Evolutionary conservation across 1,140 invertebrate genomes (phyloP), one percentile per base, ranked within the genome.

Genomic region (Drosophila erecta): DNA sequence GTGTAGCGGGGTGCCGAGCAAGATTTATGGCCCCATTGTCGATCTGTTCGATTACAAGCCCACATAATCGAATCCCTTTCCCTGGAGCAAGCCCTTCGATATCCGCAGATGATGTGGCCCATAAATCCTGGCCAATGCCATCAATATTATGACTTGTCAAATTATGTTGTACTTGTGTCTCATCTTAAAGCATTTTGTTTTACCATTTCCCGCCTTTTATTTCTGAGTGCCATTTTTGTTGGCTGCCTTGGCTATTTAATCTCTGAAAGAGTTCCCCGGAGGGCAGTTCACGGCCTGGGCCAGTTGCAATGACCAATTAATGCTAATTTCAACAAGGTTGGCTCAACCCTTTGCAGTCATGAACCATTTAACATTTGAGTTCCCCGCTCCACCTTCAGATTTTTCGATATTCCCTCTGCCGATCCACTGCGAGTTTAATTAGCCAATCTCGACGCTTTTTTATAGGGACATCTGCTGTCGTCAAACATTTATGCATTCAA

Each of bases 131-230:
- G 62, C 43, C 46, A 40, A 75, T 60, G 64, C 61, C 79, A 90
- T 87, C 84, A 87, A 87, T 87, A 87, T 87, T 87, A 89, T 87
- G 84, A 87, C 84, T 84, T 87, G 84, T 87, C 84, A 87, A 77
- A 87, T 87, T 87, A 87, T 87, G 81, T 87, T 87, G 61, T 79
- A 87, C 83, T 76, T 51, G 44, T 54, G 50, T 61, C 79, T 67
- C 79, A 71, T 71, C 65, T 62, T 75, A 64, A 80, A 79, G 62
- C 71, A 27, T 61, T 75, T 75, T 56, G 69, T 66, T 55, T 70
- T 57, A 30, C 49, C 57, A 56, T 67, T 57, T 75, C 38, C 15
- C 15, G 14, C 43, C 40, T 61, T 38, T 56, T 11, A 14, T 46
- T 51, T 51, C 46, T 41, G 38, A 4, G 24, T 47, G 33, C 3